These are phyloP conservation scores for Xenopus petersii DNA, from an alignment of 2,797 vertebrate genomes.

Conservation along the genomic window DNA sequence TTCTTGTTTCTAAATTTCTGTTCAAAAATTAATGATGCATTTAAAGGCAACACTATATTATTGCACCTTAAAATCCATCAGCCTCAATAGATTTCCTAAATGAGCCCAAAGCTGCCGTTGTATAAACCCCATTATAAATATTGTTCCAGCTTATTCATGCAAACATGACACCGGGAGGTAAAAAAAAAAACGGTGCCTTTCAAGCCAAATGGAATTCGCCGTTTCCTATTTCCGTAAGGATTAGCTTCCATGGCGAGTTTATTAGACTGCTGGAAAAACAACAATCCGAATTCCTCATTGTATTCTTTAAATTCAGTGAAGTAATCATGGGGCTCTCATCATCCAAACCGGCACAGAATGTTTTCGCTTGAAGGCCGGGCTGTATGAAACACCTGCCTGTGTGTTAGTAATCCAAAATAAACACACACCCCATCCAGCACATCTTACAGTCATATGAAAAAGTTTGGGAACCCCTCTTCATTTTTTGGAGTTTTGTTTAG, in stretches of 20 bases:
- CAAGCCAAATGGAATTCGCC: slow-evolving; percentile 24
- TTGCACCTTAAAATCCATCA: slow-evolving; percentile 54
- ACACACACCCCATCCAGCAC: slow-evolving; percentile 6
- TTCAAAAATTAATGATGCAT: slow-evolving; percentile 53
- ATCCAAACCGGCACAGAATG: background rate
- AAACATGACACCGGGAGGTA: slow-evolving; percentile 7
- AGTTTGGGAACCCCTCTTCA: too few species aligned
- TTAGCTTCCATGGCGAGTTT: slow-evolving; percentile 20
- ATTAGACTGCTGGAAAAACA: slow-evolving; percentile 15
- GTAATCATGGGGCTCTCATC: slow-evolving; percentile 1
- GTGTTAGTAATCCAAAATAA: slow-evolving; percentile 14
- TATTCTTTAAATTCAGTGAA: slow-evolving; percentile 8
- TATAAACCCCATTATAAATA: slow-evolving; percentile 55
- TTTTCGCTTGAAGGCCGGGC: background rate
- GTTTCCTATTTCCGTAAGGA: slow-evolving; percentile 12
- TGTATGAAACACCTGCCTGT: slow-evolving; percentile 36
- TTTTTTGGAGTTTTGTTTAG: too few species aligned
- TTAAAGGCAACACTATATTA: slow-evolving; percentile 60
- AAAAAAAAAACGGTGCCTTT: background rate
- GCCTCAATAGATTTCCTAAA: slow-evolving; percentile 46
- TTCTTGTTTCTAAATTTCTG: too few species aligned
- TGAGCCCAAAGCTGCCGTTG: slow-evolving; percentile 57
- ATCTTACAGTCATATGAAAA: too few species aligned
- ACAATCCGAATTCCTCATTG: slow-evolving; percentile 20
- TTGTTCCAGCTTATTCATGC: slow-evolving; percentile 45